phyloP scores from a whole-genome alignment of 2,888 invertebrate species.

The Camponotus fellah region DNA sequence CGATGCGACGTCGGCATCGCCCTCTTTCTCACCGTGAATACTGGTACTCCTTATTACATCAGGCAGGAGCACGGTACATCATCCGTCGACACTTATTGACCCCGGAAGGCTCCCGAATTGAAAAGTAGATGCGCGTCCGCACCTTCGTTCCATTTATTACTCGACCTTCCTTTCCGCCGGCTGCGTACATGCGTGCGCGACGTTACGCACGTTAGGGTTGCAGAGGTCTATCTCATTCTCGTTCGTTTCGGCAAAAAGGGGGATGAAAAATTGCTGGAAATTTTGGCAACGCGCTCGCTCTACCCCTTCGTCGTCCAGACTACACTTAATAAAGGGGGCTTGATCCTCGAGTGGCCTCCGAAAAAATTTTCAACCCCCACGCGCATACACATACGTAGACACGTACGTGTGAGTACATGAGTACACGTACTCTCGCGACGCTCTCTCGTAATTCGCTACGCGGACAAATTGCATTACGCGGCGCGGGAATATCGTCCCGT shows the following conservation, averaged over 20 bases:
- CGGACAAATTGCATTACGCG: conserved; percentile 71
- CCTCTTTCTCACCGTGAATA: conserved; percentile 28
- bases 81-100: conserved; percentile 86
- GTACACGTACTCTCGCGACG: conserved; percentile 13
- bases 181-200: conserved; percentile 44
- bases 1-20: conserved; percentile 14
- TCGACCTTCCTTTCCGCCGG: conserved; percentile 47
- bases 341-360: conserved; percentile 65
- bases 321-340: conserved; percentile 73
- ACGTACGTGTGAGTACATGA: background rate
- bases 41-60: conserved; percentile 76
- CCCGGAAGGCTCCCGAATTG: conserved; percentile 82
- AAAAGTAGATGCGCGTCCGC: conserved; percentile 81
- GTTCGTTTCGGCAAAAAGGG: conserved; percentile 68
- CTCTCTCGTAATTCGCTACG: conserved; percentile 41
- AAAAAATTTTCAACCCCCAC: conserved; percentile 59
- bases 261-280: conserved; percentile 78
- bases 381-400: background rate
- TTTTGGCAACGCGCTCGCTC: conserved; percentile 67
- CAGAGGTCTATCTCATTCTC: conserved; percentile 61
- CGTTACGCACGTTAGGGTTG: conserved; percentile 14
- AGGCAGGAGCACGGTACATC: conserved; percentile 79
- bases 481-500: conserved; percentile 32
- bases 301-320: conserved; percentile 48
- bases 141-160: conserved; percentile 72